These are phyloP conservation scores for Forbesichthys agassizii DNA, from an alignment of 2,113 vertebrate genomes.

Conservation along the genomic window DNA sequence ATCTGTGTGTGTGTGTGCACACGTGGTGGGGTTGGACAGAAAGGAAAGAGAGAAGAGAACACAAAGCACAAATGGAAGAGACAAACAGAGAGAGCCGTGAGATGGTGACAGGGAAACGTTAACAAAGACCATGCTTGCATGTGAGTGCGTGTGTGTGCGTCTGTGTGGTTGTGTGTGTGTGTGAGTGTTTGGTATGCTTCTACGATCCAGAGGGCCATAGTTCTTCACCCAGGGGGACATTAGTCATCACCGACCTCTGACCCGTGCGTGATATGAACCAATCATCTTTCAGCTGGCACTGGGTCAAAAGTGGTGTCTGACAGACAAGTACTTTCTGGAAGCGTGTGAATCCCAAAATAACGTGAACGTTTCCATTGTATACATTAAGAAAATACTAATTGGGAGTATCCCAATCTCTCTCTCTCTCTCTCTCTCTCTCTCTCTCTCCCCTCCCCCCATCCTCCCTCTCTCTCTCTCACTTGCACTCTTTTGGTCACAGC, in stretches of 20 bases:
- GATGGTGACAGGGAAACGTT: neutral
- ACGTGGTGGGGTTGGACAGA: neutral
- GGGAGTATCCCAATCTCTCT: neutral
- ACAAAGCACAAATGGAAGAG: neutral
- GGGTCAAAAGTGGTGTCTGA: constrained; percentile 6
- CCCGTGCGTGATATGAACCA: constrained; percentile 16
- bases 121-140: neutral
- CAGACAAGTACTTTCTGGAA: constrained; percentile 6
- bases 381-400: no score
- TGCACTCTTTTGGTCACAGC: neutral
- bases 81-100: neutral
- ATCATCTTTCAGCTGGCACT: constrained; percentile 19
- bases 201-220: constrained; percentile 29
- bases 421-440: neutral
- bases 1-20: neutral
- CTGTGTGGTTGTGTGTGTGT: constrained; percentile 2
- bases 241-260: constrained; percentile 59
- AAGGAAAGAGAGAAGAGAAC: neutral
- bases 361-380: no score
- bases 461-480: no score
- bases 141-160: neutral
- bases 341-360: neutral
- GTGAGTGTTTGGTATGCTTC: neutral
- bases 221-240: constrained; percentile 31
- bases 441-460: neutral